Evolutionary conservation across 2,888 invertebrate genomes (phyloP).

Genomic region (Sphecodes monilicornis): DNA sequence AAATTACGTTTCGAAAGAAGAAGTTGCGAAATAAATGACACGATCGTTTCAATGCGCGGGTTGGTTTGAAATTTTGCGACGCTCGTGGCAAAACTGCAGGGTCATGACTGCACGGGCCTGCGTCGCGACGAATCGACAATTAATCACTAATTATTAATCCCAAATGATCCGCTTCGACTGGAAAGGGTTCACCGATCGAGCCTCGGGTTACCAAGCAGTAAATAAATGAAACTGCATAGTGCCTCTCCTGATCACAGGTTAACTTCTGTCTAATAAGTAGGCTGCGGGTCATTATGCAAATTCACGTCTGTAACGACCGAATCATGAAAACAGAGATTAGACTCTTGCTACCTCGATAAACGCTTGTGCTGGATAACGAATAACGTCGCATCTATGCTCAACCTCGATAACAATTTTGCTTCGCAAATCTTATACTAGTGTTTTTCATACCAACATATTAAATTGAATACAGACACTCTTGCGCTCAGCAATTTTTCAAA

Average conservation of each 20-base stretch:
- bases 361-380: background rate
- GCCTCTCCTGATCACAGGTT: background rate
- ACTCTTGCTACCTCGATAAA: background rate
- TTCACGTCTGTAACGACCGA: background rate
- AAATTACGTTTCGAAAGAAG: background rate
- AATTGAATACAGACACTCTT: background rate
- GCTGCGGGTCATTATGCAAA: constrained; percentile 19
- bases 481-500: background rate
- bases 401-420: background rate
- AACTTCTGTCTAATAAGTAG: constrained; percentile 23
- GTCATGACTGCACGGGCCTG: constrained; percentile 41
- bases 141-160: constrained; percentile 62
- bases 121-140: constrained; percentile 64
- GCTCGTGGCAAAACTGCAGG: constrained; percentile 43
- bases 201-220: background rate
- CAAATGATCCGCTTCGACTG: constrained; percentile 12
- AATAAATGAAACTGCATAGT: background rate
- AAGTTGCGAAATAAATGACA: background rate
- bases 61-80: constrained; percentile 24
- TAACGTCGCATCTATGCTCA: background rate
- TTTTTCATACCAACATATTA: background rate
- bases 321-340: constrained; percentile 13
- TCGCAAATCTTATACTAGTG: background rate
- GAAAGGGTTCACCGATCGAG: constrained; percentile 20
- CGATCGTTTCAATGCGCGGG: constrained; percentile 6